Conservation (phyloP, 2,888 invertebrate genomes). For the Tryphoninae sp. region DNA sequence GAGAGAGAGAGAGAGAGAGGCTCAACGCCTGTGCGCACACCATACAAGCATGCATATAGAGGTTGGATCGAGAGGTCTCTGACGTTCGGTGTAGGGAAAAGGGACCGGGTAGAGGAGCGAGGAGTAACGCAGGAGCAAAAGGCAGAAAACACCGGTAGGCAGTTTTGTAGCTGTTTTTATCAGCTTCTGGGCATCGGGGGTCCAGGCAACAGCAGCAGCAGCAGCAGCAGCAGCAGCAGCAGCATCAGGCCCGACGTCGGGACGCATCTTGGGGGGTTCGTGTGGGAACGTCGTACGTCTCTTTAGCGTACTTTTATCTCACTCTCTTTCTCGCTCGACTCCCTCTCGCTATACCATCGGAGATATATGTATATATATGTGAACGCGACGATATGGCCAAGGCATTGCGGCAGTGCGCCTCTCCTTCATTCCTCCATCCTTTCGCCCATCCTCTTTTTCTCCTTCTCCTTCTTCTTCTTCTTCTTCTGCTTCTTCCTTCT, state of each 20-base stretch:
- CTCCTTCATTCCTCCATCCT: slow-evolving; percentile 48
- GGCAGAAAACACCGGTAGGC: slow-evolving; percentile 78
- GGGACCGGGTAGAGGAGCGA: slow-evolving; percentile 69
- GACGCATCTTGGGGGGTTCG: slow-evolving; percentile 81
- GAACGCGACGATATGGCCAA: slow-evolving; percentile 36
- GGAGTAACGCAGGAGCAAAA: slow-evolving; percentile 74
- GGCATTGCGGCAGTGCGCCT: slow-evolving; percentile 39
- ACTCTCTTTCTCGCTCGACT: slow-evolving; percentile 54
- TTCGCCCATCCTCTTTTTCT: slow-evolving; percentile 55
- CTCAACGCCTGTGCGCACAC: slow-evolving; percentile 50
- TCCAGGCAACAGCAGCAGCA: slow-evolving; percentile 67
- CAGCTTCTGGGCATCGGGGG: slow-evolving; percentile 81
- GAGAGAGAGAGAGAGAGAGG: slow-evolving; percentile 52
- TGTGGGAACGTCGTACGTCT: slow-evolving; percentile 81
- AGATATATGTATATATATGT: slow-evolving; percentile 9
- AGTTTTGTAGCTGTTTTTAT: slow-evolving; percentile 82
- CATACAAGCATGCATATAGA: slow-evolving; percentile 5
- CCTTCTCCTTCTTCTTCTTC: slow-evolving; percentile 61
- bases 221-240: slow-evolving; percentile 60
- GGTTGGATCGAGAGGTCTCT: slow-evolving; percentile 33
- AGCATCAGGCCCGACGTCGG: slow-evolving; percentile 72
- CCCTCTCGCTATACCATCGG: slow-evolving; percentile 11
- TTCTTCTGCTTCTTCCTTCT: slow-evolving; percentile 32
- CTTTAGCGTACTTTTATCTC: slow-evolving; percentile 75
- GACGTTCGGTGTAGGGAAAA: slow-evolving; percentile 50